A percentile compares a stretch with the other conserved stretches of the same genome.
Conservation (phyloP, 2,797 vertebrate genomes). For the Poeciliopsis gracilis region DNA sequence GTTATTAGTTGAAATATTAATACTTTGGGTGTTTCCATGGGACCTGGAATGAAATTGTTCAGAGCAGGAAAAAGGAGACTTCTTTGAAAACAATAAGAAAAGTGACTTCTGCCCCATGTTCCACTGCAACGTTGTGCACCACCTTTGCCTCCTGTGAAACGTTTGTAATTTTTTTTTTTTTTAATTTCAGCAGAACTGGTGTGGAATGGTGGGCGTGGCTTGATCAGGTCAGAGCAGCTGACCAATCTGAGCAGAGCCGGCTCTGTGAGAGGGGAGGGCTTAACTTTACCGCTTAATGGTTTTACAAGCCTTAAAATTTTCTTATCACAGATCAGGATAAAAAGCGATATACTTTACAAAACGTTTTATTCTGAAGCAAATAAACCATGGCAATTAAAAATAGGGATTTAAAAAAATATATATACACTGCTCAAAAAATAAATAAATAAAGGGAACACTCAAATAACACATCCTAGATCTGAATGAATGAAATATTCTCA, state of each 20-base stretch:
- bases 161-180: not conserved
- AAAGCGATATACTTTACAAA: not conserved
- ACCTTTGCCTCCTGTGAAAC: slow-evolving; percentile 3
- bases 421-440: not conserved
- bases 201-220: slow-evolving; percentile 7
- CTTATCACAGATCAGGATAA: not conserved
- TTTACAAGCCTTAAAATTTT: not conserved
- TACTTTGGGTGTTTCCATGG: not conserved
- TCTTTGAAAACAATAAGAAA: not conserved
- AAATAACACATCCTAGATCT: too few relatives aligned
- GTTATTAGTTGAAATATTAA: not conserved
- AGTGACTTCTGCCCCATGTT: not conserved
- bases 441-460: not conserved
- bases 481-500: too few relatives aligned
- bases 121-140: not conserved
- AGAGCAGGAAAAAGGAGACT: not conserved
- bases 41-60: not conserved
- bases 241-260: slow-evolving; percentile 11
- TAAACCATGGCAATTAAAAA: not conserved
- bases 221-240: slow-evolving; percentile 11
- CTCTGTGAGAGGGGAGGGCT: not conserved
- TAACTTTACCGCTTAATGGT: slow-evolving; percentile 1
- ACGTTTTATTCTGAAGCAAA: not conserved
- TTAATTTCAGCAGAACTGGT: not conserved
- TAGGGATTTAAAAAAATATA: not conserved